phyloP scores from a whole-genome alignment of 2,113 vertebrate genomes.

The Neogobius melanostomus region DNA sequence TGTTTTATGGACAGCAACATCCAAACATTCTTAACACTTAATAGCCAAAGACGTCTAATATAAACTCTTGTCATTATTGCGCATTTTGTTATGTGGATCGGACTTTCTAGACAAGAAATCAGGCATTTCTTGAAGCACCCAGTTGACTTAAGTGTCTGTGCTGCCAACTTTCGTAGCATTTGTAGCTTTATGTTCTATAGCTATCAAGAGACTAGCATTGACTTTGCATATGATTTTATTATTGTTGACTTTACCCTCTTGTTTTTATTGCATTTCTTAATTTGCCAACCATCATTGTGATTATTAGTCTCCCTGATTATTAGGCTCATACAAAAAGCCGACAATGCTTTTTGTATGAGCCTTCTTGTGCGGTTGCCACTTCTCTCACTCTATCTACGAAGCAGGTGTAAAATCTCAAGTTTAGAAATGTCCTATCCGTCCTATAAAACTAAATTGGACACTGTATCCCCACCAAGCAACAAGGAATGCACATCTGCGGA shows the following conservation, averaged over 20 bases:
- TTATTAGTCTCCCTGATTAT: not conserved
- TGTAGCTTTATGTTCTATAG: no score
- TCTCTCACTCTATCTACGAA: constrained; percentile 51
- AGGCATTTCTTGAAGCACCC: no score
- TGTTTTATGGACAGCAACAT: no score
- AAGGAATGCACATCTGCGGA: not conserved
- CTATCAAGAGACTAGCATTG: no score
- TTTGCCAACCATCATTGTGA: not conserved
- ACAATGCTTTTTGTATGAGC: constrained; percentile 37
- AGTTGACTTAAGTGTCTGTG: not conserved
- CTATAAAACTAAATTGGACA: not conserved
- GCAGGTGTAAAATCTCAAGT: not conserved
- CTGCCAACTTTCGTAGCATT: not conserved
- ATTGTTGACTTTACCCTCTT: no score
- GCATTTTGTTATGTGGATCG: no score
- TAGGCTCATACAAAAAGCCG: constrained; percentile 21
- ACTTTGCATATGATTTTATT: no score
- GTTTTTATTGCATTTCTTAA: no score
- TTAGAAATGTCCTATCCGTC: not conserved
- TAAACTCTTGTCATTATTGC: no score
- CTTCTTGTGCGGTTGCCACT: constrained; percentile 47
- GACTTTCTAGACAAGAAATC: no score
- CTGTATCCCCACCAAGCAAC: not conserved
- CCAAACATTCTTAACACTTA: no score
- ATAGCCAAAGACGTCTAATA: no score